Percentiles rank a stretch among this genome's conserved stretches.
phyloP scores from a whole-genome alignment of 1,140 invertebrate species.

The Drosophila pruinosa region DNA sequence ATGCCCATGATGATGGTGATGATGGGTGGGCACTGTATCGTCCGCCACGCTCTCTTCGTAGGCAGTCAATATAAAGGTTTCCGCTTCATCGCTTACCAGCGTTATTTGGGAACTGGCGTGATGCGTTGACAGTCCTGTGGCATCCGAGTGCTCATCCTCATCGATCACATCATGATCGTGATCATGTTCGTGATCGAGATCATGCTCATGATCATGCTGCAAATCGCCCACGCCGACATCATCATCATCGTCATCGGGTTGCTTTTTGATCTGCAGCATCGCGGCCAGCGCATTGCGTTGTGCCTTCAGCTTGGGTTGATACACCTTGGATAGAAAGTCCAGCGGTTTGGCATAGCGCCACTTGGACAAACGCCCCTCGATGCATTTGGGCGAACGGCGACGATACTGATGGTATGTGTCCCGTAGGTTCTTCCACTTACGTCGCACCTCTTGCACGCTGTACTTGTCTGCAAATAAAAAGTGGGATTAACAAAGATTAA shows the following conservation, averaged over 20 bases:
- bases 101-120: constrained; percentile 65
- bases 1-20: constrained; percentile 44
- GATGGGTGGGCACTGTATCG: constrained; percentile 60
- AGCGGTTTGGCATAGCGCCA: constrained; percentile 79
- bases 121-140: constrained; percentile 46
- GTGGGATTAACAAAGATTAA: background rate
- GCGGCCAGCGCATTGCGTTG: constrained; percentile 51
- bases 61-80: constrained; percentile 73
- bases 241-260: constrained; percentile 24
- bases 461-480: constrained; percentile 61
- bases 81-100: constrained; percentile 69
- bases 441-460: constrained; percentile 74
- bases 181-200: constrained; percentile 20
- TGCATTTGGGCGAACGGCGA: constrained; percentile 72
- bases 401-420: constrained; percentile 81
- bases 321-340: constrained; percentile 74
- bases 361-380: constrained; percentile 73
- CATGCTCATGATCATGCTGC: constrained; percentile 20
- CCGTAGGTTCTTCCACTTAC: constrained; percentile 79
- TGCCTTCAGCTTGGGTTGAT: constrained; percentile 77
- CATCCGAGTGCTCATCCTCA: constrained; percentile 59
- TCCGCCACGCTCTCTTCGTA: constrained; percentile 78
- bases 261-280: constrained; percentile 35
- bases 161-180: constrained; percentile 50
- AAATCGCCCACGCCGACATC: constrained; percentile 16